These are phyloP conservation scores for Mus spretus DNA, from an alignment of 2,797 vertebrate species.

Conservation along the genomic window DNA sequence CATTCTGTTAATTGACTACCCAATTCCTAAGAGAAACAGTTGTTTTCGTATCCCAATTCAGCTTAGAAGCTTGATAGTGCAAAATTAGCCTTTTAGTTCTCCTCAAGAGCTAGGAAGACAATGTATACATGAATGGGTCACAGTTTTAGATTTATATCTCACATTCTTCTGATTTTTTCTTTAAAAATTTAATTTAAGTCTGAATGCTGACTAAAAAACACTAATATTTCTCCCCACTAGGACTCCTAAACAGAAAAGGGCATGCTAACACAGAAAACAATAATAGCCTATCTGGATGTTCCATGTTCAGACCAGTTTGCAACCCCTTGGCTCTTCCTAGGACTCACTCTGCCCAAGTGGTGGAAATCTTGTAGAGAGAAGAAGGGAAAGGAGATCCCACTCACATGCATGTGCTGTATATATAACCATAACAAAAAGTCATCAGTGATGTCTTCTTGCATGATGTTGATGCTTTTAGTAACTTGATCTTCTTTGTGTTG, in stretches of 20 bases:
- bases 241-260: constrained; percentile 49
- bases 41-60: constrained; percentile 3
- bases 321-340: constrained; percentile 35
- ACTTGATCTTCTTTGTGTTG: constrained; percentile 80
- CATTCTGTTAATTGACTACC: background rate
- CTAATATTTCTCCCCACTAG: constrained; percentile 60
- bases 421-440: background rate
- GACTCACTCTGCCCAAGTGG: constrained; percentile 51
- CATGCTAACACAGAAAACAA: constrained; percentile 48
- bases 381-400: background rate
- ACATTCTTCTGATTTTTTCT: background rate
- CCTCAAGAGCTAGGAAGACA: background rate
- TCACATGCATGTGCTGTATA: background rate
- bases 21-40: constrained; percentile 6
- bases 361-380: background rate
- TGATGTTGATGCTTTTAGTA: constrained; percentile 35
- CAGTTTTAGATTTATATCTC: constrained; percentile 53
- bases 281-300: constrained; percentile 52
- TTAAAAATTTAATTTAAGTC: background rate
- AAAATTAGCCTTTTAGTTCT: background rate
- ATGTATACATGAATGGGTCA: constrained; percentile 30
- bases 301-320: constrained; percentile 67
- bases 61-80: background rate
- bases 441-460: constrained; percentile 37
- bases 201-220: constrained; percentile 24